These are phyloP conservation scores for Glossosoma conforme DNA, from an alignment of 1,140 invertebrate species.

Conservation along the genomic window DNA sequence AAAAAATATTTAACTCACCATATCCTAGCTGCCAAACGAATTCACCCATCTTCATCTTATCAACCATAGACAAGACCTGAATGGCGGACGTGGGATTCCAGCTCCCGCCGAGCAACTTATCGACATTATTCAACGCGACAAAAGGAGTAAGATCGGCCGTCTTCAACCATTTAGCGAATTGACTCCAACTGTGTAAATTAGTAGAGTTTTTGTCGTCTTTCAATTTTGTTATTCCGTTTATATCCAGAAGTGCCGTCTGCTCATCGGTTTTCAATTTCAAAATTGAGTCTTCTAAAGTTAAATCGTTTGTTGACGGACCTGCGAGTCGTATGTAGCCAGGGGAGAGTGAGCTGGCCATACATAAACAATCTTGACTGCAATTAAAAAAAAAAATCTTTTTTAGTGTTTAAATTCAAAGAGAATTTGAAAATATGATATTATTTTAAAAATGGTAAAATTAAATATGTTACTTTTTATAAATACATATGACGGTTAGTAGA, in stretches of 20 bases:
- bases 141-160: slow-evolving; percentile 46
- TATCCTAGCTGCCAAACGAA: slow-evolving; percentile 62
- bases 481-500: slow-evolving; percentile 12
- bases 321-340: slow-evolving; percentile 58
- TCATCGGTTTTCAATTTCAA: slow-evolving; percentile 26
- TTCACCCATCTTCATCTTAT: slow-evolving; percentile 50
- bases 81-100: slow-evolving; percentile 53
- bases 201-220: too few species aligned
- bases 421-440: too few species aligned
- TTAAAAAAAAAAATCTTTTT: too few species aligned
- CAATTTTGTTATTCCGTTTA: too few species aligned
- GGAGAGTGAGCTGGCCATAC: slow-evolving; percentile 54
- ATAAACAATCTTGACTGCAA: slow-evolving; percentile 46
- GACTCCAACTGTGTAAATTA: too few species aligned
- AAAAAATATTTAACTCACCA: too few species aligned
- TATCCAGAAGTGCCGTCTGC: too few species aligned
- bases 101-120: slow-evolving; percentile 35
- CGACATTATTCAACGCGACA: slow-evolving; percentile 44
- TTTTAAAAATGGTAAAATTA: too few species aligned
- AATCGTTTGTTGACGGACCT: slow-evolving; percentile 51
- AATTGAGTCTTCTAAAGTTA: slow-evolving; percentile 42
- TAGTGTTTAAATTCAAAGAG: too few species aligned
- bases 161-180: slow-evolving; percentile 45
- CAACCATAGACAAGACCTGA: slow-evolving; percentile 53
- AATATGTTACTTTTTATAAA: slow-evolving; percentile 12